phyloP scores from a whole-genome alignment of 2,888 invertebrate species.

The Scrobipalpa costella region DNA sequence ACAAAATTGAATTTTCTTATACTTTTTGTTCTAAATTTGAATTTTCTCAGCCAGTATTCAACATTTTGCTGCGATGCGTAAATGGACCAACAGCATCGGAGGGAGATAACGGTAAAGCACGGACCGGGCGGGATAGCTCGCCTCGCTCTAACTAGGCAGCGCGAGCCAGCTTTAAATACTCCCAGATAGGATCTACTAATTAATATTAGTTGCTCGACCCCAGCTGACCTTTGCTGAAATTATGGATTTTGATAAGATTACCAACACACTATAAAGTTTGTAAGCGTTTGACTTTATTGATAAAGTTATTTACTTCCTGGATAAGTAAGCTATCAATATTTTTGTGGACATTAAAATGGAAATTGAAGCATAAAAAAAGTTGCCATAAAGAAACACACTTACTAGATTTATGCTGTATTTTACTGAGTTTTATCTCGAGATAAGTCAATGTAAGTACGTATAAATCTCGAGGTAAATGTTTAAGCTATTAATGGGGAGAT shows the following conservation, averaged over 20 bases:
- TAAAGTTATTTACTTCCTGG: neutral
- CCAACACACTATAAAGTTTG: neutral
- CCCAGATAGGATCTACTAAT: conserved; percentile 51
- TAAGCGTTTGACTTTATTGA: neutral
- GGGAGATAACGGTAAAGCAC: conserved; percentile 25
- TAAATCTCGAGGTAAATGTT: conserved; percentile 1
- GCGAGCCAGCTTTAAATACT: conserved; percentile 41
- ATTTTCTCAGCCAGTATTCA: neutral
- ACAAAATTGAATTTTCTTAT: no score
- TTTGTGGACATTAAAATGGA: no score
- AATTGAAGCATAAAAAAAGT: neutral
- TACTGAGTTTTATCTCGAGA: neutral
- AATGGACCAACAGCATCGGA: conserved; percentile 3
- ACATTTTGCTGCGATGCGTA: conserved; percentile 1
- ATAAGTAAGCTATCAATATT: neutral
- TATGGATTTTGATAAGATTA: conserved; percentile 34
- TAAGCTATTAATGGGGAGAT: neutral
- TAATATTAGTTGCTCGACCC: conserved; percentile 50
- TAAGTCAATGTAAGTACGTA: neutral
- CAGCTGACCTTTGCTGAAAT: conserved; percentile 39
- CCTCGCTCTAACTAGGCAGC: conserved; percentile 21
- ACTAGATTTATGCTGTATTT: conserved; percentile 2
- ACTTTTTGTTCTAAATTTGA: neutral
- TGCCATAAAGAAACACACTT: neutral
- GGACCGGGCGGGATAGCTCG: conserved; percentile 22